phyloP scores from a whole-genome alignment of 1,140 invertebrate genomes.

The Diachasmimorpha longicaudata region DNA sequence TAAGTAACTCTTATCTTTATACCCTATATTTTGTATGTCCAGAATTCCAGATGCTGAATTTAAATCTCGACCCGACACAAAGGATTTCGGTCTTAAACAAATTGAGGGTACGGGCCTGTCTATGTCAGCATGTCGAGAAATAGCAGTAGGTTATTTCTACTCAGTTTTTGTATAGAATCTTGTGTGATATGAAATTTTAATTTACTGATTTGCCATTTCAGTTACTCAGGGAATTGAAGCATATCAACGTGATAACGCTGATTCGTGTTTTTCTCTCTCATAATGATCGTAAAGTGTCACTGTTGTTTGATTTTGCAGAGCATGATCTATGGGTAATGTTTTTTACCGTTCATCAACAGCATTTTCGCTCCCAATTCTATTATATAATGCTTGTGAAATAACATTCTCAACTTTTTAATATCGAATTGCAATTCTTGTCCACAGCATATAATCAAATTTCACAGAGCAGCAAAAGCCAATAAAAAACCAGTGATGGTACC shows the following conservation, averaged over 20 bases:
- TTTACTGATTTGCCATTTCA: constrained; percentile 61
- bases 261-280: constrained; percentile 98
- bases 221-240: constrained; percentile 96
- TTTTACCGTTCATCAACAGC: not conserved
- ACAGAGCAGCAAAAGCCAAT: constrained; percentile 96
- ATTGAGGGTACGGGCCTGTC: constrained; percentile 99
- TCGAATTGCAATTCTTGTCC: constrained; percentile 4
- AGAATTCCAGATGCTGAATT: constrained; percentile 61
- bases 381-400: not conserved
- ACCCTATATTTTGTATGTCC: constrained; percentile 2
- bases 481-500: constrained; percentile 97
- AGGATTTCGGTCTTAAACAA: constrained; percentile 98
- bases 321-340: constrained; percentile 92
- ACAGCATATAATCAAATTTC: constrained; percentile 98
- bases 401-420: not conserved
- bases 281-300: constrained; percentile 96
- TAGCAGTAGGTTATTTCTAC: constrained; percentile 79
- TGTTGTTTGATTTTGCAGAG: constrained; percentile 99
- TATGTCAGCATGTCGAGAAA: constrained; percentile 99
- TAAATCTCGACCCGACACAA: constrained; percentile 70
- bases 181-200: not conserved
- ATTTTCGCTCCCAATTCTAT: not conserved
- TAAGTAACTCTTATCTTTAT: too few relatives aligned
- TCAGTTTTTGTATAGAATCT: not conserved
- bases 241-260: constrained; percentile 97